phyloP scores from a whole-genome alignment of 2,797 vertebrate genomes.

The Amphiprion clarkii region DNA sequence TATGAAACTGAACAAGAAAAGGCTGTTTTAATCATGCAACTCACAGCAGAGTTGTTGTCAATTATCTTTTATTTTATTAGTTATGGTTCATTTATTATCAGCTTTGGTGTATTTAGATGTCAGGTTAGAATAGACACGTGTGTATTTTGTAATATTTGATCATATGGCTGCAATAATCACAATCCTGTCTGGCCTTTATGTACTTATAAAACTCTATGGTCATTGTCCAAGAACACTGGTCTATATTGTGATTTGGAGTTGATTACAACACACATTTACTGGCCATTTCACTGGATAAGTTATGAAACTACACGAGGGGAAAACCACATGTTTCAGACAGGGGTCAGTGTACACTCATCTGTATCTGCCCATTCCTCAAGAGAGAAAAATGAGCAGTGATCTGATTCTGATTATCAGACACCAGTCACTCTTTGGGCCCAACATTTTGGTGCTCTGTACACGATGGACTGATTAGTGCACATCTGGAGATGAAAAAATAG shows the following conservation, averaged over 20 bases:
- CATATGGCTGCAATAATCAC: conserved; percentile 50
- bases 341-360: conserved; percentile 43
- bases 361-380: conserved; percentile 43
- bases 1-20: neutral
- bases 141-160: conserved; percentile 54
- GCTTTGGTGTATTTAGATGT: neutral
- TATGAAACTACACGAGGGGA: conserved; percentile 40
- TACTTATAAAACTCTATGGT: conserved; percentile 27
- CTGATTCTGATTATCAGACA: conserved; percentile 67
- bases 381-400: conserved; percentile 43
- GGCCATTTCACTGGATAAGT: conserved; percentile 27
- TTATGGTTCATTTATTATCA: neutral
- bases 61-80: neutral
- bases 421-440: conserved; percentile 46
- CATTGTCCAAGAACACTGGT: conserved; percentile 44
- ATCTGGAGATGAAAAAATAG: conserved; percentile 68
- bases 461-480: conserved; percentile 73
- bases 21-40: neutral
- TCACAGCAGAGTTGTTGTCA: neutral
- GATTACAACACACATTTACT: conserved; percentile 36
- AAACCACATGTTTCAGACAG: conserved; percentile 53
- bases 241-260: conserved; percentile 30
- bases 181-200: conserved; percentile 37
- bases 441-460: conserved; percentile 57
- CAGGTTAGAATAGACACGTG: neutral